These are phyloP conservation scores for Misgurnus anguillicaudatus DNA, from an alignment of 2,113 vertebrate genomes.

Conservation along the genomic window DNA sequence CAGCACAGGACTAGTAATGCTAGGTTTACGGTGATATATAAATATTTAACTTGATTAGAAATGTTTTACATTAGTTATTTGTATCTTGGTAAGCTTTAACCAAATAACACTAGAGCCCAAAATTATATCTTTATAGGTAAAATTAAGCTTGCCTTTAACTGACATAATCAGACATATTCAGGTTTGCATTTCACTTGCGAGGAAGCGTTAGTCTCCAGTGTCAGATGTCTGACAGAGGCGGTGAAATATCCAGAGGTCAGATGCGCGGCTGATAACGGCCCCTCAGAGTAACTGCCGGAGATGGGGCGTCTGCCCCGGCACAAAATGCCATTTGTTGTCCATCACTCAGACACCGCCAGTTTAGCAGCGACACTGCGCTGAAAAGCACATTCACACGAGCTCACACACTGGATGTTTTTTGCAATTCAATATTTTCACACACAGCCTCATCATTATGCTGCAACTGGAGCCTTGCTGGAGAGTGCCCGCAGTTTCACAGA, in stretches of 20 bases:
- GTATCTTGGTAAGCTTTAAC: too few species aligned
- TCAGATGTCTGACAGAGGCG: slow-evolving; percentile 38
- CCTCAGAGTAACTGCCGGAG: slow-evolving; percentile 33
- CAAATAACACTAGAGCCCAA: neutral
- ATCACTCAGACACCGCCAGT: slow-evolving; percentile 84
- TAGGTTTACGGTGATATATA: too few species aligned
- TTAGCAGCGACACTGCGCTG: slow-evolving; percentile 76
- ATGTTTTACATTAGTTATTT: too few species aligned
- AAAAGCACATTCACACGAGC: slow-evolving; percentile 89
- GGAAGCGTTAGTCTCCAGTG: neutral
- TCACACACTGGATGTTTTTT: slow-evolving; percentile 88
- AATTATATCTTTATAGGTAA: neutral
- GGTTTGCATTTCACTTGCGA: slow-evolving; percentile 25
- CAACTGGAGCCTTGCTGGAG: slow-evolving; percentile 87
- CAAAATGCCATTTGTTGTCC: slow-evolving; percentile 88
- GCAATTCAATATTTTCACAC: slow-evolving; percentile 99
- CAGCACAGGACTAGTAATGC: too few species aligned
- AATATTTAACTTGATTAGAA: too few species aligned
- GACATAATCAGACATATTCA: slow-evolving; percentile 21
- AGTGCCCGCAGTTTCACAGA: slow-evolving; percentile 80
- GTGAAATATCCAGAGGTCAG: slow-evolving; percentile 46
- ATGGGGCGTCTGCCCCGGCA: slow-evolving; percentile 47
- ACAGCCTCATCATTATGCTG: slow-evolving; percentile 92
- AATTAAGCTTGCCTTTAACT: neutral
- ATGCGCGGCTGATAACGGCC: slow-evolving; percentile 39